Conservation (phyloP, 2,113 vertebrate species). For the Corapipo altera region DNA sequence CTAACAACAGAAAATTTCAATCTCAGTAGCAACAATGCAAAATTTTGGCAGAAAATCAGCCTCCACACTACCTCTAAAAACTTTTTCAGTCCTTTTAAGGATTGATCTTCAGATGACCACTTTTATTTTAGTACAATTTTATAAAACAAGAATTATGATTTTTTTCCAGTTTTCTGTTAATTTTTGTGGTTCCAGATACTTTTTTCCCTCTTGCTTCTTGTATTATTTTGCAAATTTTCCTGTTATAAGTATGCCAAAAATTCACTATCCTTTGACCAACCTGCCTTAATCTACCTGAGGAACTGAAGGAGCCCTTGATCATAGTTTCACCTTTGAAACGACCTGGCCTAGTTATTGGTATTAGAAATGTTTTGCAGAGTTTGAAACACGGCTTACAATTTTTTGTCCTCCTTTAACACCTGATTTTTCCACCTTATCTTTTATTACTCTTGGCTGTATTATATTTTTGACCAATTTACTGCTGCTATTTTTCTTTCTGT, state of each 20-base stretch:
- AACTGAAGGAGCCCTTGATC: neutral
- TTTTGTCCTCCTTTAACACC: neutral
- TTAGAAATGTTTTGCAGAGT: neutral
- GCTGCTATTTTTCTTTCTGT: neutral
- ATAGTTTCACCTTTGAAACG: neutral
- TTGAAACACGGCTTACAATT: neutral
- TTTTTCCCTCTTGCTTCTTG: neutral
- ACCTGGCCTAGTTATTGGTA: neutral
- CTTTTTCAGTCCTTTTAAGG: neutral
- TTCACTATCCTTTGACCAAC: neutral
- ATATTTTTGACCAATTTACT: neutral
- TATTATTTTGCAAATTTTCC: neutral
- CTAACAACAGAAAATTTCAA: neutral
- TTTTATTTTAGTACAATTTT: neutral
- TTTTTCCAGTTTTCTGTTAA: neutral
- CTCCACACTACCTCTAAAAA: neutral
- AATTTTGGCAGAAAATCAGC: neutral
- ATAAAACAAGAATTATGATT: neutral
- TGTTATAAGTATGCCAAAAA: neutral
- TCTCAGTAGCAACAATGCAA: neutral
- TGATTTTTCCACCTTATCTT: neutral
- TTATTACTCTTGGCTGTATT: neutral
- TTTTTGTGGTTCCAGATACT: neutral
- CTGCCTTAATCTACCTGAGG: neutral
- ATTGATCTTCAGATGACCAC: neutral